Percentiles rank a stretch among this genome's conserved stretches.
These are phyloP conservation scores for Pomatostomus ruficeps DNA, from an alignment of 2,113 vertebrate species.

Conservation along the genomic window DNA sequence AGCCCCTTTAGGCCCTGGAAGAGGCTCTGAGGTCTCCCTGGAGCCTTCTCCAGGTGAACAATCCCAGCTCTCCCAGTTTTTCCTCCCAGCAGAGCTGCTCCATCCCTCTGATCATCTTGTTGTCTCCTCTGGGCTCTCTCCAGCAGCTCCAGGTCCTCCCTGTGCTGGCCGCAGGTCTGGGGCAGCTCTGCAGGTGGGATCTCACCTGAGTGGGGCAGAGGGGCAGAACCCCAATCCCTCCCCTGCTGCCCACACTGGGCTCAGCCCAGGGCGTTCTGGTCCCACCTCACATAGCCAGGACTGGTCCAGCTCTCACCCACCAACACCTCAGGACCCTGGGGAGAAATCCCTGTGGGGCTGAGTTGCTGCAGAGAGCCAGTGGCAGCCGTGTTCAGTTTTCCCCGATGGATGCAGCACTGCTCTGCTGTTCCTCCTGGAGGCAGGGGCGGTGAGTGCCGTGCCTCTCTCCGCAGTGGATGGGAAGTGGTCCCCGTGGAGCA, in stretches of 20 bases:
- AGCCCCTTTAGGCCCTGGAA: not conserved
- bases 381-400: not conserved
- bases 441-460: not conserved
- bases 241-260: not conserved
- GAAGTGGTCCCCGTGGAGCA: conserved; percentile 87
- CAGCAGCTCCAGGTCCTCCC: not conserved
- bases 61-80: not conserved
- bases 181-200: not conserved
- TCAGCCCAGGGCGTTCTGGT: not conserved
- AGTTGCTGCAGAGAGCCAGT: not conserved
- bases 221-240: not conserved
- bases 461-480: conserved; percentile 82
- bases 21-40: not conserved
- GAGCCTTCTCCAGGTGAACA: not conserved
- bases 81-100: not conserved
- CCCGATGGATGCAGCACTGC: not conserved
- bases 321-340: too few relatives aligned
- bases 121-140: not conserved
- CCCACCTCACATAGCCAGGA: fast-evolving
- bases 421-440: not conserved
- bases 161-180: not conserved
- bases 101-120: not conserved
- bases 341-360: not conserved
- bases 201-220: not conserved
- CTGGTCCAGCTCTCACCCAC: not conserved